Evolutionary conservation across 1,140 invertebrate species (phyloP), one percentile per base, ranked within the genome.

Genomic region (Panagrolaimus sp.): DNA sequence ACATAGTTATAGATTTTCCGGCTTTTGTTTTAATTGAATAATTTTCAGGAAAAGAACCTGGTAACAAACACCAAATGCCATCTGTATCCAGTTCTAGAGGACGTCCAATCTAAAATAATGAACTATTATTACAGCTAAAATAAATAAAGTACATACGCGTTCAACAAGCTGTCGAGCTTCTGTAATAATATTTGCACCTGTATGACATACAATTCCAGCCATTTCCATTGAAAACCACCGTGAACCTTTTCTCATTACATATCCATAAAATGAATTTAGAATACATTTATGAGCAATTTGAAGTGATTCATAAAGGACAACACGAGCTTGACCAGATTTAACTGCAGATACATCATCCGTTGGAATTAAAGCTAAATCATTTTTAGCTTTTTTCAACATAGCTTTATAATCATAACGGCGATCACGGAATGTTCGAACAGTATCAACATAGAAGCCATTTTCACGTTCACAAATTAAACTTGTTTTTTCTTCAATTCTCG

Each of bases 221-320:
- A 99, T 98, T 85, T 98, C 94, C 95, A 98, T 98, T 72, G 93
- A 96, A 83, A 95, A 92, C 96, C 96, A 98, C 16, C 95, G 89
- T 0, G 93, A 92, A n/a, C 89, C 90, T 75, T 65, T 85, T 80
- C 96, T 88, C 96, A 99, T 98, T 14, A 98, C 96, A 84, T 99
- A 99, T 25, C 96, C 96, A 83, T 99, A 99, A 85, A 98, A 99
- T 0, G 95, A 98, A 86, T 99, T 99, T 1, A 99, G 87, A 84
- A 99, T 98, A 86, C 96, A 99, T 84, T 99, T 99, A 82, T 99
- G 95, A 1, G 96, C 96, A 61, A 98, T 85, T 81, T 99, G 96
- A 42, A 98, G 85, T 0, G 94, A 98, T 84, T 99, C 96, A 80
- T 96, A 99, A 0, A 99, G 84, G 53, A 98, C 90, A 84, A 97